Evolutionary conservation across 2,888 invertebrate species (phyloP).

Genomic region (Phaonia tiefii): DNA sequence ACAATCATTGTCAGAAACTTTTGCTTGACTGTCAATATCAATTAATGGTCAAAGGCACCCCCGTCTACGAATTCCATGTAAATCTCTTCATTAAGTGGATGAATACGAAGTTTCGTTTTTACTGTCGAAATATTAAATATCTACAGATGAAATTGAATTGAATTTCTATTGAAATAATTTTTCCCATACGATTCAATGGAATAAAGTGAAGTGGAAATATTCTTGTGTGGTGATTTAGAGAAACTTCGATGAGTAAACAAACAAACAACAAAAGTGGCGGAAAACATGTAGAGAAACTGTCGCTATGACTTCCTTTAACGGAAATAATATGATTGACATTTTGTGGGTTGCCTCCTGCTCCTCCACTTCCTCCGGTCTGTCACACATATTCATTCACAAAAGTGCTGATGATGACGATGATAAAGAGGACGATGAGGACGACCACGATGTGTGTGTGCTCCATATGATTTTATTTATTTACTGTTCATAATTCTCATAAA

Average conservation of each 20-base stretch:
- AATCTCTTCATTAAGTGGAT: background rate
- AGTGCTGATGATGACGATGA: conserved; percentile 27
- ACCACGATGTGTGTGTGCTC: conserved; percentile 14
- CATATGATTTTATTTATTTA: conserved; percentile 60
- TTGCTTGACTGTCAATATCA: background rate
- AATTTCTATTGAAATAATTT: conserved; percentile 1
- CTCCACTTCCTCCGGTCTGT: background rate
- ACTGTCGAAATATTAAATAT: background rate
- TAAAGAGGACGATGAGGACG: background rate
- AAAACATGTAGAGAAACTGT: conserved; percentile 34
- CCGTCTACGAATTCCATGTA: conserved; percentile 4
- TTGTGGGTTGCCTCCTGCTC: conserved; percentile 28
- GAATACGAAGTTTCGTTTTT: background rate
- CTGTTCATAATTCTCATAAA: conserved; percentile 57
- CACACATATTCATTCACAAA: conserved; percentile 24
- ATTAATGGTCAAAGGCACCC: background rate
- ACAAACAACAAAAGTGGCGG: background rate
- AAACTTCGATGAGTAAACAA: no score
- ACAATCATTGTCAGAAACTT: conserved; percentile 18
- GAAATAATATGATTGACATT: conserved; percentile 58
- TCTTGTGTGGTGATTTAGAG: no score
- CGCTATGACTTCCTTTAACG: conserved; percentile 60
- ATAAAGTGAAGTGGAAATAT: no score
- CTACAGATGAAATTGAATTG: background rate
- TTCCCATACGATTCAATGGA: conserved; percentile 18